phyloP scores from a whole-genome alignment of 1,140 invertebrate genomes.

The Nebria ingens region DNA sequence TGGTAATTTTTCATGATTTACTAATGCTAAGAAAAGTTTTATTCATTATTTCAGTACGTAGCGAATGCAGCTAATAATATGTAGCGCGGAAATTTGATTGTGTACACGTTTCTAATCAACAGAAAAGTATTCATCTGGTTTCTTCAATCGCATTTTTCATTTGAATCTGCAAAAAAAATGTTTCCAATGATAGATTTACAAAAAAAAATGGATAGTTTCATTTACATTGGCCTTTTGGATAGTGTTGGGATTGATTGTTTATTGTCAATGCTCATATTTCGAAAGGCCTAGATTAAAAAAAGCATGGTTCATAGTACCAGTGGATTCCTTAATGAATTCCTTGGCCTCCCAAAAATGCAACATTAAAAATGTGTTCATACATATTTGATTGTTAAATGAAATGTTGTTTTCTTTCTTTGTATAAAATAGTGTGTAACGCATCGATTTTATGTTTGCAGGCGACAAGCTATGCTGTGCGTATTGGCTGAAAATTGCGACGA shows the following conservation, averaged over 20 bases:
- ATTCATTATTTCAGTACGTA: too few relatives aligned
- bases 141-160: too few relatives aligned
- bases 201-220: too few relatives aligned
- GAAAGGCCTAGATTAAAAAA: background rate
- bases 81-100: too few relatives aligned
- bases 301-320: constrained; percentile 3
- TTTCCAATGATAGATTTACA: too few relatives aligned
- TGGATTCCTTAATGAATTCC: background rate
- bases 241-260: background rate
- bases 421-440: background rate
- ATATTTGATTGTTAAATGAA: background rate
- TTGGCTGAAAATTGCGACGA: constrained; percentile 98
- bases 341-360: background rate
- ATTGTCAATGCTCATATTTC: background rate
- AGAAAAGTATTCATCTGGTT: too few relatives aligned
- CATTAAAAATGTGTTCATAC: background rate
- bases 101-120: too few relatives aligned
- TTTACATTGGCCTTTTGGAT: background rate
- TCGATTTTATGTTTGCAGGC: constrained; percentile 42
- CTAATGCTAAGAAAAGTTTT: too few relatives aligned
- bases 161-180: too few relatives aligned
- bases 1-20: too few relatives aligned
- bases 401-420: background rate
- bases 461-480: constrained; percentile 92
- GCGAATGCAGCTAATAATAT: too few relatives aligned